These are phyloP conservation scores for Mythimna pallens DNA, from an alignment of 2,888 invertebrate genomes.

Conservation along the genomic window DNA sequence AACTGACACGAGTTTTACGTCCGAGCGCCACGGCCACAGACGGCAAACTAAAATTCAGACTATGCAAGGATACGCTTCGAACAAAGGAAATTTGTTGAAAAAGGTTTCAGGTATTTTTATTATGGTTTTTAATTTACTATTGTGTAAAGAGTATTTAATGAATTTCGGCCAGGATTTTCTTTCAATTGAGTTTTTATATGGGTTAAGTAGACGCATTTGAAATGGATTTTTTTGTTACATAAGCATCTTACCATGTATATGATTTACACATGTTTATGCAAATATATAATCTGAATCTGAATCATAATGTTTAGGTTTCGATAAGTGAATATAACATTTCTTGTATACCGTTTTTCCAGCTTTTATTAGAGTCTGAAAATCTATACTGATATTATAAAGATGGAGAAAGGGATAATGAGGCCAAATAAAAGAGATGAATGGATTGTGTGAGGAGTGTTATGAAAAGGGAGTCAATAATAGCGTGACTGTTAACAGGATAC, in stretches of 20 bases:
- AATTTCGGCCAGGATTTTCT: not conserved
- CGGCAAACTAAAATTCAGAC: conserved; percentile 14
- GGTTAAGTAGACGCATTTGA: no score
- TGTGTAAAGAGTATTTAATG: not conserved
- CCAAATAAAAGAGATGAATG: no score
- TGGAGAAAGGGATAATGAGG: no score
- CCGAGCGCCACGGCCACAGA: conserved; percentile 17
- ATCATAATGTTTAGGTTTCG: not conserved
- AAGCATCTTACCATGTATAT: no score
- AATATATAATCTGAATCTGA: no score
- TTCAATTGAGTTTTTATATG: not conserved
- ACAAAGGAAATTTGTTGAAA: conserved; percentile 47
- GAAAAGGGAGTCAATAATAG: no score
- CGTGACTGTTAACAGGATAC: no score
- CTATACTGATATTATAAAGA: no score
- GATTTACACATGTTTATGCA: no score
- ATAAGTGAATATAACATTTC: no score
- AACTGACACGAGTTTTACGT: conserved; percentile 19
- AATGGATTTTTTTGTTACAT: conserved; percentile 2
- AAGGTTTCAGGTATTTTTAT: conserved; percentile 22
- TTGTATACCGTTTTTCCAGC: not conserved
- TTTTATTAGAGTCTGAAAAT: not conserved
- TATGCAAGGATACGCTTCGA: conserved; percentile 27
- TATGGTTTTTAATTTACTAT: conserved; percentile 16
- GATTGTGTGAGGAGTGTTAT: no score